Base-by-base conservation (phyloP, 1,140 invertebrate genomes). In the Caenorhabditis inopinata region DNA sequence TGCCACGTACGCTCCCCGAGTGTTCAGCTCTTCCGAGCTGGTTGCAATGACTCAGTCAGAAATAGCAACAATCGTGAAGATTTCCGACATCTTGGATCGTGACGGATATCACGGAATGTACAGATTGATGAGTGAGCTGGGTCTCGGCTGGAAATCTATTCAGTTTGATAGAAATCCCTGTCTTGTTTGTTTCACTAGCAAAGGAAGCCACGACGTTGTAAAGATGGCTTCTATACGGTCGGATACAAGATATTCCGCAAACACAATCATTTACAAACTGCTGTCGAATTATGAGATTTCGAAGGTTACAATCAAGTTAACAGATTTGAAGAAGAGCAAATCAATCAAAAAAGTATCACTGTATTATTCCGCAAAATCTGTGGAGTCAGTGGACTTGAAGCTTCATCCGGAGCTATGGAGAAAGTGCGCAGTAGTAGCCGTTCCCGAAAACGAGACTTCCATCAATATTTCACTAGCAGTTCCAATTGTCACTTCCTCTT, bases 231-330 rank as follows among this genome's bases (percentile, higher is more conserved):
- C 94, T 0, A 94, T 98, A 7, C 97, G 97, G 91, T 93, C 94
- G 46, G 96, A 98, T 90, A 96, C 95, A 0, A 95, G 97, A 90
- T 99, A 96, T 88, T 98, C 96, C 0, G 97, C 96, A 0, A 97
- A 94, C 2, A 97, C 95, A 2, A 96, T 97, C 90, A 96, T 98
- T 73, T 94, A 98, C 1, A 98, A 98, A 90, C 90, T 99, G 53
- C 93, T 96, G 35, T 94, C 94, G 58, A 94, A 94, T 88, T 94
- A 98, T 87, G 96, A 94, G 74, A 96, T 98, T 74, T 96, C 95
- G 85, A 94, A 95, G 85, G 94, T 99, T 75, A 94, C 93, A 6
- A 91, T 98, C 14, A 92, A 95, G 49, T 95, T 98, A 83, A 94
- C 93, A 16, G 96, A 99, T 90, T 90, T 98, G 46, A 98, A 98